Evolutionary conservation across 2,797 vertebrate species (phyloP).

Genomic region (Ceryle rudis): DNA sequence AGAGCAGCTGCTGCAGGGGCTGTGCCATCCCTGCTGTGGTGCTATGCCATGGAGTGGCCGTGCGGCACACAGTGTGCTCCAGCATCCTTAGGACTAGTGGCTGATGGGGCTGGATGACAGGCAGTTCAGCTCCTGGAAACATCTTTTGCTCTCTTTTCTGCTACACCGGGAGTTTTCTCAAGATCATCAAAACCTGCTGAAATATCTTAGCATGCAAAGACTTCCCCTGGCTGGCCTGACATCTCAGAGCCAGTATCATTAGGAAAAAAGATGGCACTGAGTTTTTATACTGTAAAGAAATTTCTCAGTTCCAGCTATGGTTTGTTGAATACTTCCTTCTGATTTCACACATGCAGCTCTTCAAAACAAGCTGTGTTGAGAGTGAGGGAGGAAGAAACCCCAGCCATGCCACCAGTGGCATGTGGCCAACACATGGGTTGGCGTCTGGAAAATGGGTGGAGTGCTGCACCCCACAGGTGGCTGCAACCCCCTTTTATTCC

Average conservation of each 20-base stretch:
- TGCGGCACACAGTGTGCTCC: background rate
- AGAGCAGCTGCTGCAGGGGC: background rate
- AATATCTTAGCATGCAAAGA: background rate
- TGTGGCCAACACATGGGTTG: accelerated
- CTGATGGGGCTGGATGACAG: background rate
- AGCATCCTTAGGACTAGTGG: background rate
- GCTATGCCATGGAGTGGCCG: accelerated
- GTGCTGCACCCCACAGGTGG: background rate
- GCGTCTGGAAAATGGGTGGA: too few relatives aligned
- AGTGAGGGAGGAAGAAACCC: background rate
- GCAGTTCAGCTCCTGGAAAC: background rate
- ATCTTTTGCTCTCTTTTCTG: background rate
- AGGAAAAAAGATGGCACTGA: background rate
- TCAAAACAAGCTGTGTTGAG: background rate
- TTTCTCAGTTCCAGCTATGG: background rate
- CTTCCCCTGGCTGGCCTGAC: background rate
- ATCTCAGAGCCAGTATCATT: background rate
- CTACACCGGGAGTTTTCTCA: background rate
- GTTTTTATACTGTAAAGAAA: background rate
- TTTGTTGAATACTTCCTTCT: background rate
- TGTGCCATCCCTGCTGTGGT: accelerated
- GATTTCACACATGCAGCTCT: background rate
- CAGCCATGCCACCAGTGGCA: background rate
- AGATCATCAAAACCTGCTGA: background rate
- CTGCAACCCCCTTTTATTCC: background rate